These are phyloP conservation scores for Agrotis segetum DNA, from an alignment of 2,888 invertebrate species.

Conservation along the genomic window DNA sequence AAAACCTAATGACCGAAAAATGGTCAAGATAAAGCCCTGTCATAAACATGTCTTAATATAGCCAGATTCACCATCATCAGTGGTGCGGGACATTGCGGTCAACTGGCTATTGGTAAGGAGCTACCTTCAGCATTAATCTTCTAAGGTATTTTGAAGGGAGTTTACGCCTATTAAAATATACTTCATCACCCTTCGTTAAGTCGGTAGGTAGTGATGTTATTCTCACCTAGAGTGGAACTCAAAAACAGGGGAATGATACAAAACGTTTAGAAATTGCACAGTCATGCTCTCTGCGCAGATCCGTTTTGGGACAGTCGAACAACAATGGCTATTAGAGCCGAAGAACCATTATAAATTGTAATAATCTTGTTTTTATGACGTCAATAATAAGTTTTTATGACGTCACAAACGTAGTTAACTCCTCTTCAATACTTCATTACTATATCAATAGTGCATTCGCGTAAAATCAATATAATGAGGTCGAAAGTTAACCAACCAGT, in stretches of 20 bases:
- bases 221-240: not conserved
- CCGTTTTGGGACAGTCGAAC: not conserved
- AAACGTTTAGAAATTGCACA: not conserved
- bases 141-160: constrained; percentile 11
- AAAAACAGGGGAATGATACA: not conserved
- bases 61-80: constrained; percentile 11
- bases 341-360: not conserved
- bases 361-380: too few relatives aligned
- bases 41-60: constrained; percentile 30
- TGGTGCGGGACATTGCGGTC: constrained; percentile 41
- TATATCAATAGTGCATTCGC: too few relatives aligned
- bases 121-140: constrained; percentile 10
- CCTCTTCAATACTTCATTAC: too few relatives aligned
- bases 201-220: not conserved
- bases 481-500: too few relatives aligned
- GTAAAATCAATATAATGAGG: too few relatives aligned
- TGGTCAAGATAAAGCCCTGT: constrained; percentile 1
- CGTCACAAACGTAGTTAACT: too few relatives aligned
- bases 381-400: too few relatives aligned
- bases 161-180: constrained; percentile 10
- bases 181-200: constrained; percentile 18
- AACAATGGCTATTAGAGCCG: not conserved
- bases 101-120: not conserved
- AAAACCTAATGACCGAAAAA: constrained; percentile 33
- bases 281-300: not conserved